phyloP scores from a whole-genome alignment of 2,888 invertebrate species.

The Minunthozetes semirufus region DNA sequence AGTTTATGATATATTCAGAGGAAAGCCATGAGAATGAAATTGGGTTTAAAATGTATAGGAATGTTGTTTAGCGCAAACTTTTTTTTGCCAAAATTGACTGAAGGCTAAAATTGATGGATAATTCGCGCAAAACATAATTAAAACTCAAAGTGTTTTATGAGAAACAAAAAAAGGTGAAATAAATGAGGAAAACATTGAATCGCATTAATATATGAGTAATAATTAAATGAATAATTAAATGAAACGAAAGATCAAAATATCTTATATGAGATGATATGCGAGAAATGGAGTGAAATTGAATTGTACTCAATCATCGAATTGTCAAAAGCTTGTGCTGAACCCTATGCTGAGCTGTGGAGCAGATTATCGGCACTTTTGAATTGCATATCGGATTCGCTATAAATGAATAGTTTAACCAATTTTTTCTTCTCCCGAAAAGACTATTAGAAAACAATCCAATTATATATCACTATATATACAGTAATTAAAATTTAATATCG shows the following conservation, averaged over 20 bases:
- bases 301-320: background rate
- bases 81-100: too few relatives aligned
- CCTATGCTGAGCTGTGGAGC: too few relatives aligned
- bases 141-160: too few relatives aligned
- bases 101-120: too few relatives aligned
- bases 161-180: too few relatives aligned
- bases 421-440: background rate
- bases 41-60: too few relatives aligned
- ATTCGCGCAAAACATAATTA: too few relatives aligned
- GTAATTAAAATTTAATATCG: background rate
- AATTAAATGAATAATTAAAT: background rate
- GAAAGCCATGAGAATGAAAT: too few relatives aligned
- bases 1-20: too few relatives aligned
- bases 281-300: background rate
- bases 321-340: background rate
- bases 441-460: constrained; percentile 9
- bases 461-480: background rate
- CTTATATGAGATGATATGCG: too few relatives aligned
- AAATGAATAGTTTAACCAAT: background rate
- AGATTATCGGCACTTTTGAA: background rate
- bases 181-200: background rate
- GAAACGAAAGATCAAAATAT: background rate
- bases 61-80: too few relatives aligned
- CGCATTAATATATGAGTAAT: background rate
- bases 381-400: background rate